These are phyloP conservation scores for Lordiphosa mommai DNA, from an alignment of 1,140 invertebrate genomes.

Conservation along the genomic window DNA sequence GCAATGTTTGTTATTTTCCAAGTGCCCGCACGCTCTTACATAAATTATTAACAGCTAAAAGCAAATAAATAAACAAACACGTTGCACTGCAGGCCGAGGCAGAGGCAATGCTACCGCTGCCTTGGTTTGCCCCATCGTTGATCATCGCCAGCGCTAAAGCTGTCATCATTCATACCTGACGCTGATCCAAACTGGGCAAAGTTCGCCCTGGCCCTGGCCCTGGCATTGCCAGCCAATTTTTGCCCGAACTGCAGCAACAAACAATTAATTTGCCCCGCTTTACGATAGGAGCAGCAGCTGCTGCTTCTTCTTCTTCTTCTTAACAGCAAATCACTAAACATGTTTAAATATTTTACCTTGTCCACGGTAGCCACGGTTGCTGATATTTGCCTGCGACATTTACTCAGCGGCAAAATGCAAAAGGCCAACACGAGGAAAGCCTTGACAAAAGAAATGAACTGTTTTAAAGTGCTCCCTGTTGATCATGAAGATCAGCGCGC, in stretches of 20 bases:
- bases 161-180: conserved; percentile 55
- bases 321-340: conserved; percentile 78
- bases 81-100: conserved; percentile 1
- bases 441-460: conserved; percentile 77
- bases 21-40: conserved; percentile 75
- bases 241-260: conserved; percentile 12
- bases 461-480: conserved; percentile 67
- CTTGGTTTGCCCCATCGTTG: conserved; percentile 43
- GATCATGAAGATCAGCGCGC: background rate
- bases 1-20: conserved; percentile 70
- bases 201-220: conserved; percentile 32
- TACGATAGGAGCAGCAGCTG: conserved; percentile 1
- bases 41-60: conserved; percentile 75
- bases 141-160: conserved; percentile 72
- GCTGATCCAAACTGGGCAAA: conserved; percentile 21
- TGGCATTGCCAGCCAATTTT: conserved; percentile 44
- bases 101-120: conserved; percentile 20
- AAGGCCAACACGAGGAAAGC: conserved; percentile 39
- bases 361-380: conserved; percentile 40
- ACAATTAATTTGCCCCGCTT: conserved; percentile 21
- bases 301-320: conserved; percentile 2
- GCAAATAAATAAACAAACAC: conserved; percentile 76
- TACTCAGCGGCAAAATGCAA: conserved; percentile 66
- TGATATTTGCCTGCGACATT: conserved; percentile 54
- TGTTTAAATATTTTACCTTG: conserved; percentile 71